phyloP scores from a whole-genome alignment of 2,113 vertebrate species.

The Calypte anna region DNA sequence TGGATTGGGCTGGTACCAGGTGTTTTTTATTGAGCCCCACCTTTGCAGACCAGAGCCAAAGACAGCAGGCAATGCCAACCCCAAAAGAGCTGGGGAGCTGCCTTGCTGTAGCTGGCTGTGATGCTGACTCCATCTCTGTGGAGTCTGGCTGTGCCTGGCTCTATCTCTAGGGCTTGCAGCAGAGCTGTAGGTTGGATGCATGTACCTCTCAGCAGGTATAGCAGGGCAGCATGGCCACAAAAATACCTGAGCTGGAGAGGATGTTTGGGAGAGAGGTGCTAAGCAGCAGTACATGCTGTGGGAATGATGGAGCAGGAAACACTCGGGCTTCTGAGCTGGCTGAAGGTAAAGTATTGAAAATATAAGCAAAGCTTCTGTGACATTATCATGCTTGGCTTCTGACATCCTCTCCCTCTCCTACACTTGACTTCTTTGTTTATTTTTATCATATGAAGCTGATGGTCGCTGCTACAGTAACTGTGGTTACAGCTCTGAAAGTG shows the following conservation, averaged over 20 bases:
- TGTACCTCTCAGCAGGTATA: not conserved
- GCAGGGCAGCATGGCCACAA: not conserved
- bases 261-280: not conserved
- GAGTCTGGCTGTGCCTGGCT: too few species aligned
- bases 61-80: rapidly evolving
- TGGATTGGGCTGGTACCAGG: not conserved
- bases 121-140: not conserved
- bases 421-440: constrained; percentile 63
- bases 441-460: constrained; percentile 71
- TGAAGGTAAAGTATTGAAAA: constrained; percentile 1
- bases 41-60: not conserved
- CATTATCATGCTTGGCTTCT: constrained; percentile 60
- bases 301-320: not conserved
- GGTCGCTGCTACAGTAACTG: constrained; percentile 62
- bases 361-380: constrained; percentile 43
- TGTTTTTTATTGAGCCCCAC: not conserved
- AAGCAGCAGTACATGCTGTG: not conserved
- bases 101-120: rapidly evolving
- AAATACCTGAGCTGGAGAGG: not conserved
- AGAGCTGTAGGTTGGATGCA: not conserved
- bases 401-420: constrained; percentile 24
- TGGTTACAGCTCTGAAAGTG: constrained; percentile 45
- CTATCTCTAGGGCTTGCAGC: not conserved
- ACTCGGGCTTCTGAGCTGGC: not conserved
- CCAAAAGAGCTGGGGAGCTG: not conserved